Base-by-base conservation (phyloP, 2,113 vertebrate genomes). In the Ameiurus melas region DNA sequence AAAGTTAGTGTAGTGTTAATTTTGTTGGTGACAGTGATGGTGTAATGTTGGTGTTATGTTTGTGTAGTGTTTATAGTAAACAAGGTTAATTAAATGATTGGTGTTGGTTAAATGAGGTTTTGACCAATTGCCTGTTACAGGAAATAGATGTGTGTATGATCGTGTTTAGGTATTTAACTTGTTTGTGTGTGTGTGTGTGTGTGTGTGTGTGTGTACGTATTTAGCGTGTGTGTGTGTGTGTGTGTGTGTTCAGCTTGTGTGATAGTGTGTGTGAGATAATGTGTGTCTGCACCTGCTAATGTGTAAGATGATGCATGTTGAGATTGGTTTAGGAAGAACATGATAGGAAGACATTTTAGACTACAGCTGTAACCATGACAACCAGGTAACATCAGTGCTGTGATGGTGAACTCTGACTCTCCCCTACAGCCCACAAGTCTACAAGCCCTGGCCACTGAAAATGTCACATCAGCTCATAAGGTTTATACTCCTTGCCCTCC, bases 331-430 rank as follows among this genome's bases (percentile, higher is more conserved):
- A 66, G 87, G 89, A 91, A 90, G 89, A 87, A 91, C 83, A 47
- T 79, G 85, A 89, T 90, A 87, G 87, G 89, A 90, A 90, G 91
- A 88, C 86, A 55, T 71, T 84, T 87, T 68, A 70, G 85, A 75
- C 81, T 62, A 77, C 82, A 87, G 57, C 79, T 83, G 77, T 87
- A 73, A 83, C 83, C 86, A 86, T 89, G 83, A 84, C 90, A 85
- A 90, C 85, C 43, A 83, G 70, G 47, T 87, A 16, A 77, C n/a
- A 36, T 58, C 33, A 33, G n/a, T 68, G 3, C 1, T 70, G 27
- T 84, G 64, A 70, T 25, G 25, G 36, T 16, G 22, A 70, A 68
- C 83, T 71, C 47, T 20, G 17, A 85, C 43, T 55, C 27, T 47
- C 10, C 57, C 60, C 58, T 58, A 75, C 22, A 60, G 77, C 68